Percentiles rank a stretch among this genome's conserved stretches.
Evolutionary conservation across 2,888 invertebrate genomes (phyloP).

Genomic region (Limulus polyphemus): DNA sequence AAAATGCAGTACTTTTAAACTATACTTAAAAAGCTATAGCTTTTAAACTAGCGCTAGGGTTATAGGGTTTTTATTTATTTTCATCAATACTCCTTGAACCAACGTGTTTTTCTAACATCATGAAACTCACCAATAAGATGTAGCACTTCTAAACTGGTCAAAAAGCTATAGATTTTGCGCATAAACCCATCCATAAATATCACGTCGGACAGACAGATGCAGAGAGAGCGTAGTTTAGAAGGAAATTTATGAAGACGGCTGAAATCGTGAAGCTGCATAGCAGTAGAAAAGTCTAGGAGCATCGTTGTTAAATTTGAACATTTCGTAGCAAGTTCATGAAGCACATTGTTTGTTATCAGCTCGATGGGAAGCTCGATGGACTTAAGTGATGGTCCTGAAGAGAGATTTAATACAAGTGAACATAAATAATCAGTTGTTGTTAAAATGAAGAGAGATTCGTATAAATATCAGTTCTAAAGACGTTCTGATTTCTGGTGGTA

Average conservation of each 20-base stretch:
- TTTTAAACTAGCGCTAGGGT: too few relatives aligned
- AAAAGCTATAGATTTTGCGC: slow-evolving; percentile 98
- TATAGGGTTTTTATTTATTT: too few relatives aligned
- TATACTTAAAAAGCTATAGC: too few relatives aligned
- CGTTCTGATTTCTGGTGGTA: neutral
- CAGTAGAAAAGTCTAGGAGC: slow-evolving; percentile 94
- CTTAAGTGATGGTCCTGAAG: slow-evolving; percentile 62
- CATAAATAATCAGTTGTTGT: neutral
- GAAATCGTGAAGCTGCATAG: slow-evolving; percentile 98
- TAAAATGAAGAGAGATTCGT: too few relatives aligned
- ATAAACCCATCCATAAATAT: slow-evolving; percentile 99
- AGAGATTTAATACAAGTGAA: neutral
- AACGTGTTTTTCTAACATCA: too few relatives aligned
- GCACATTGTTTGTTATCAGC: slow-evolving; percentile 85
- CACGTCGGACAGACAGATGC: slow-evolving; percentile 94
- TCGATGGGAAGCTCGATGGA: slow-evolving; percentile 92
- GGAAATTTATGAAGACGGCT: slow-evolving; percentile 98
- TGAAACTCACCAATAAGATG: slow-evolving; percentile 79
- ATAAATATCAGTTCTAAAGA: too few relatives aligned
- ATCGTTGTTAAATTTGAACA: slow-evolving; percentile 91
- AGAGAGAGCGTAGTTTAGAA: slow-evolving; percentile 84
- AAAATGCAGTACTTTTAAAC: too few relatives aligned
- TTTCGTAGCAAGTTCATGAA: slow-evolving; percentile 91
- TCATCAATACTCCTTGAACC: too few relatives aligned
- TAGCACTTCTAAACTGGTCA: slow-evolving; percentile 90